Evolutionary conservation across 2,797 vertebrate genomes (phyloP).

Genomic region (Babyrousa celebensis): DNA sequence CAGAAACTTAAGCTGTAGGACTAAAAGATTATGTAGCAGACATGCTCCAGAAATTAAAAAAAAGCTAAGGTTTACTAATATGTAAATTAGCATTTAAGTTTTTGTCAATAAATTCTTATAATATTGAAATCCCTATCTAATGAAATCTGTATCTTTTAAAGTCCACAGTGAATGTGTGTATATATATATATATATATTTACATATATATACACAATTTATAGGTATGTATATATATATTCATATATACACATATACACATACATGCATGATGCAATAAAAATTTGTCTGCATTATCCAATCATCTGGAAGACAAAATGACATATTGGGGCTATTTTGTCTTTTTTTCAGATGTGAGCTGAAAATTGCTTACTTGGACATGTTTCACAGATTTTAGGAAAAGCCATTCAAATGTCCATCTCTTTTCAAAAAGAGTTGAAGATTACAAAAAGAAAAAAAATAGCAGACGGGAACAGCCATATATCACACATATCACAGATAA

Average conservation of each 20-base stretch:
- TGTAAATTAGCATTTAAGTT: background rate
- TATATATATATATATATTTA: rapidly evolving
- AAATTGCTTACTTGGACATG: background rate
- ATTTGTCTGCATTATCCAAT: background rate
- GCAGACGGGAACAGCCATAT: background rate
- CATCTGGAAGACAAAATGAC: background rate
- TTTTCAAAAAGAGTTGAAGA: background rate
- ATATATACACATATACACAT: background rate
- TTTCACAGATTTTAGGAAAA: background rate
- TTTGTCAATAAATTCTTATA: background rate
- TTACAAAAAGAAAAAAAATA: background rate
- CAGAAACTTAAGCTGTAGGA: background rate
- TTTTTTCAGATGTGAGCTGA: background rate
- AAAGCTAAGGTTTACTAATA: background rate
- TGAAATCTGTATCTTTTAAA: background rate
- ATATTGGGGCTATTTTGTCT: background rate
- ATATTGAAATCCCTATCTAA: background rate
- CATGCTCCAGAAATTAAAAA: background rate
- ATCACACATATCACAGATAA: background rate
- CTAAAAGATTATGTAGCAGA: background rate
- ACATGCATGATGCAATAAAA: background rate
- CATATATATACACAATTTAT: background rate
- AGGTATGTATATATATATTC: background rate
- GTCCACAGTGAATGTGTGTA: background rate
- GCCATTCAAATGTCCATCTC: background rate